Evolutionary conservation across 2,797 vertebrate species (phyloP), one percentile per base, ranked within the genome.

Genomic region (Poeciliopsis paucimaculata): DNA sequence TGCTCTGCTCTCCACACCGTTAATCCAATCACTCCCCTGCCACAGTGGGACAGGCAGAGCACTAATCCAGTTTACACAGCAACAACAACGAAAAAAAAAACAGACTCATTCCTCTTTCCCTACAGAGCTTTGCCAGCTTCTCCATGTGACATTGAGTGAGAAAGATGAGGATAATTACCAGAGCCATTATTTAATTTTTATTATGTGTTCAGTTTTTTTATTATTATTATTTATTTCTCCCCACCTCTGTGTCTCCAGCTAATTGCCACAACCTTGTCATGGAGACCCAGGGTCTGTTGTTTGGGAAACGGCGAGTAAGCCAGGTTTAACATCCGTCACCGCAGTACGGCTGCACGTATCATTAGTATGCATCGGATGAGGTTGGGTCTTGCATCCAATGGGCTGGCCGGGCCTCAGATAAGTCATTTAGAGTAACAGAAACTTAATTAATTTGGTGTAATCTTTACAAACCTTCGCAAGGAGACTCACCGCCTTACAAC

Each of bases 1-100:
- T 83, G 91, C 92, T 92, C 89, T 91, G 91, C 94, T 95, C 94
- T 91, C 94, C 88, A 92, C 81, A 84, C 92, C 82, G 89, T 91
- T 95, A 95, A 96, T 96, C 95, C 94, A 95, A 96, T 95, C 93
- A 94, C 89, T 93, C 91, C 92, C 93, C 91, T 92, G 94, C 93
- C 93, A 94, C 87, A 91, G 91, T 93, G 93, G 93, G 93, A 95
- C 92, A 93, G 89, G 91, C 94, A 93, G 87, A 93, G 91, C 92
- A 88, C 90, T 96, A 96, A 95, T 96, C 95, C 94, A 94, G 93
- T 96, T 96, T 95, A 94, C 85, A 94, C 90, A 87, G 93, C 91
- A 93, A 91, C 88, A 86, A 62, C 12, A 34, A 64, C 43, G 7
- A 41, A 87, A 91, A 92, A 93, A 91, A 77, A 75, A 89, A 84